Evolutionary conservation across 2,797 vertebrate genomes (phyloP).

Genomic region (Carapus acus): DNA sequence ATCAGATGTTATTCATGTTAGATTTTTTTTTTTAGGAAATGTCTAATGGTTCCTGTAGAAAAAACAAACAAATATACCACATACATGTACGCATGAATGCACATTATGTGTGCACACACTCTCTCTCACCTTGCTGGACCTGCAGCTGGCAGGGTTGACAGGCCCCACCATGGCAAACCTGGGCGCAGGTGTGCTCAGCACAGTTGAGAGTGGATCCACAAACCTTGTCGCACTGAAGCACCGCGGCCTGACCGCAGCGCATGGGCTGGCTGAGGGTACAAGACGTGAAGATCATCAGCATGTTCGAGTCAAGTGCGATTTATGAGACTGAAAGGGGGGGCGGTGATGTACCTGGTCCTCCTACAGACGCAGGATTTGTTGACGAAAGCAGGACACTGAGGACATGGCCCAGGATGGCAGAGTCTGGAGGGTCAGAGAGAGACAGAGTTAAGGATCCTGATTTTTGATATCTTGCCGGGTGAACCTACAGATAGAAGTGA

Average conservation of each 20-base stretch:
- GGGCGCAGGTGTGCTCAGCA: conserved; percentile 81
- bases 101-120: too few species aligned
- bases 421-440: conserved; percentile 70
- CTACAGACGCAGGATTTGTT: conserved; percentile 92
- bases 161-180: conserved; percentile 84
- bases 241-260: conserved; percentile 85
- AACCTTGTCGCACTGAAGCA: conserved; percentile 80
- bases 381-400: conserved; percentile 90
- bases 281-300: too few species aligned
- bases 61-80: too few species aligned
- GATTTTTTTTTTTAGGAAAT: too few species aligned
- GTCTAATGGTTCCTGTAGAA: too few species aligned
- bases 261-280: conserved; percentile 92
- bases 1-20: too few species aligned
- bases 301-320: too few species aligned
- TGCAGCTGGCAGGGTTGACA: conserved; percentile 86
- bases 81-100: too few species aligned
- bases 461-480: too few species aligned
- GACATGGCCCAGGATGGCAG: conserved; percentile 97
- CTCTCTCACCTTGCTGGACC: conserved; percentile 85
- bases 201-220: conserved; percentile 86
- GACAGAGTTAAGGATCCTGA: background rate
- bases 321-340: too few species aligned
- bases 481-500: too few species aligned
- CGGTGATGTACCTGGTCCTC: conserved; percentile 78